Percentiles rank a stretch among this genome's conserved stretches.
Evolutionary conservation across 2,113 vertebrate species (phyloP).

Genomic region (Lophochroa leadbeateri): DNA sequence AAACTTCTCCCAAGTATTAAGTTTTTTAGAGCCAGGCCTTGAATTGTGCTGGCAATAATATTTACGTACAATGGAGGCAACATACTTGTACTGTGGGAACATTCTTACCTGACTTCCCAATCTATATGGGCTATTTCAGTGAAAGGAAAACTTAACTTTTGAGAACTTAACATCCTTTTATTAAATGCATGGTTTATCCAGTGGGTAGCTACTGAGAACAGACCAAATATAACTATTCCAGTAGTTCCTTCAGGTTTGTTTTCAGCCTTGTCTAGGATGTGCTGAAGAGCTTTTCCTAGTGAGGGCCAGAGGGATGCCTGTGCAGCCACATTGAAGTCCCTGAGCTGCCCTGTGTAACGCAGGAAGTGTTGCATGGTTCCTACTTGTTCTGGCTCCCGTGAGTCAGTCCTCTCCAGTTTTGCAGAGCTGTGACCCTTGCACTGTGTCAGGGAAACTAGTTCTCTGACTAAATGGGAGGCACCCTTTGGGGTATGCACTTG

Average conservation of each 20-base stretch:
- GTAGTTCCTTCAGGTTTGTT: background rate
- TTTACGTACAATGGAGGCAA: background rate
- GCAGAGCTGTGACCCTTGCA: background rate
- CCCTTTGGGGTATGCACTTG: background rate
- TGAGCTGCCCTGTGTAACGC: background rate
- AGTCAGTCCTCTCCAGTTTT: accelerated
- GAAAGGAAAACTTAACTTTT: background rate
- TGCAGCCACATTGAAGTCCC: accelerated
- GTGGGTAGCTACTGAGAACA: background rate
- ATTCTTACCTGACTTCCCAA: background rate
- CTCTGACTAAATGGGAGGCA: background rate
- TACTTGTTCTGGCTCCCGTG: background rate
- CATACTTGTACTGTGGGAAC: background rate
- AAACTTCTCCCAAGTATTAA: background rate
- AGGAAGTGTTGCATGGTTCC: background rate
- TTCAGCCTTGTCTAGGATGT: background rate
- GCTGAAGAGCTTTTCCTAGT: background rate
- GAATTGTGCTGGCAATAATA: background rate
- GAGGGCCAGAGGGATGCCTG: accelerated
- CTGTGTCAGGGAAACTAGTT: background rate
- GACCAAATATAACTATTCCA: background rate
- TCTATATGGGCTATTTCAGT: background rate
- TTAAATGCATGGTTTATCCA: background rate
- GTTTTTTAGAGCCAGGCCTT: background rate
- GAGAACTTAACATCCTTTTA: background rate